A percentile compares a stretch with the other conserved stretches of the same genome.
These are phyloP conservation scores for Linnaemya tessellans DNA, from an alignment of 2,888 invertebrate genomes.

Conservation along the genomic window DNA sequence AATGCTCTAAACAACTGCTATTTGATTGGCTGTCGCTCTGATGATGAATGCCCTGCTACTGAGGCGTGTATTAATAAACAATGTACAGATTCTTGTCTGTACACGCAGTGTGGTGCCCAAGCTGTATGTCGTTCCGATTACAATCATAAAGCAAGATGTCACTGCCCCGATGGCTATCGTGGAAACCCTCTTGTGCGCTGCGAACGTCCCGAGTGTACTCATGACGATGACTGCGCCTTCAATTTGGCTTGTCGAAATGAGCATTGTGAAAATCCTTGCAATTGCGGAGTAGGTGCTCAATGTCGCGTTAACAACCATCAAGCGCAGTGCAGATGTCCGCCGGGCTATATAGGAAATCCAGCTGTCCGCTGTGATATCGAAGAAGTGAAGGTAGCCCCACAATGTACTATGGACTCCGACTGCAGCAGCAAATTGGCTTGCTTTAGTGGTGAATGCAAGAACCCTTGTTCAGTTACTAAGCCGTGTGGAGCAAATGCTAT, in stretches of 20 bases:
- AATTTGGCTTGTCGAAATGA: slow-evolving; percentile 91
- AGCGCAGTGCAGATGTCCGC: slow-evolving; percentile 91
- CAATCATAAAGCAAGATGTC: slow-evolving; percentile 91
- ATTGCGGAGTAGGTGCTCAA: slow-evolving; percentile 90
- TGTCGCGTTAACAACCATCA: slow-evolving; percentile 91
- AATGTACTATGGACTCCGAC: slow-evolving; percentile 91
- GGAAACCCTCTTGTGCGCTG: slow-evolving; percentile 93
- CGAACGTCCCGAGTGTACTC: slow-evolving; percentile 89
- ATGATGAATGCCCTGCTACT: slow-evolving; percentile 91
- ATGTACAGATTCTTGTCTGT: slow-evolving; percentile 91
- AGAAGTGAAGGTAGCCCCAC: slow-evolving; percentile 85
- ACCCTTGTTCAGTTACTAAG: slow-evolving; percentile 90
- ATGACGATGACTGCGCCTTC: slow-evolving; percentile 90
- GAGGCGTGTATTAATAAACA: slow-evolving; percentile 92
- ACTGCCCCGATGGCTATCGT: slow-evolving; percentile 89
- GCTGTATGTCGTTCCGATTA: slow-evolving; percentile 90
- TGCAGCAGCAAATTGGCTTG: slow-evolving; percentile 94
- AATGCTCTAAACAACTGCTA: slow-evolving; percentile 91
- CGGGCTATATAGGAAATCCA: slow-evolving; percentile 92
- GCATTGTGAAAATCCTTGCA: slow-evolving; percentile 92
- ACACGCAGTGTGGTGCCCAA: slow-evolving; percentile 91
- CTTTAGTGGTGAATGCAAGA: slow-evolving; percentile 90
- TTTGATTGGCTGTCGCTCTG: slow-evolving; percentile 92
- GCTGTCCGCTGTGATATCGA: slow-evolving; percentile 86
- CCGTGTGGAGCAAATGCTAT: slow-evolving; percentile 92